Evolutionary conservation across 2,888 invertebrate genomes (phyloP).

Genomic region (Onchidella celtica): DNA sequence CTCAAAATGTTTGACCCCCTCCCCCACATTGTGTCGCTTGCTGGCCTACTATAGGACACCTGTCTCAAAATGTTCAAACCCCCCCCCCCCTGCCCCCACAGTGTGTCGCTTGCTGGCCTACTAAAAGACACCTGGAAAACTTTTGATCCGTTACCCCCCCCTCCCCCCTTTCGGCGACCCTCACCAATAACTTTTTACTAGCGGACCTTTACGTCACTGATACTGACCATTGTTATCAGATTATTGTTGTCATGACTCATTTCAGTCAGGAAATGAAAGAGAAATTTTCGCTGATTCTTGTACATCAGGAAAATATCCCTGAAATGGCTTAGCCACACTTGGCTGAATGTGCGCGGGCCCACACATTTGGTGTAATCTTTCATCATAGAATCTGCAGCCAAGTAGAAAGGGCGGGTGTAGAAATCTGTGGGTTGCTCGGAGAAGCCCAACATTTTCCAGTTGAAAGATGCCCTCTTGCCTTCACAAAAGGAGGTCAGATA

Average conservation of each 20-base stretch:
- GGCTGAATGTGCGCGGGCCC: conserved; percentile 87
- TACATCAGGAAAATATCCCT: conserved; percentile 84
- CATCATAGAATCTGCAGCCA: conserved; percentile 27
- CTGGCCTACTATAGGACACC: too few species aligned
- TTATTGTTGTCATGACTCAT: conserved; percentile 93
- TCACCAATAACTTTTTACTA: too few species aligned
- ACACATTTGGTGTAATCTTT: conserved; percentile 82
- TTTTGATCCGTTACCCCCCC: too few species aligned
- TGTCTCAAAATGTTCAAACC: too few species aligned
- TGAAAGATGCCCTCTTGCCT: conserved; percentile 92
- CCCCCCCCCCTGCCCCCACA: too few species aligned
- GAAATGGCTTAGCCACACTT: conserved; percentile 75
- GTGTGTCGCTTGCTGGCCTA: too few species aligned
- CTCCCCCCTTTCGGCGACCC: too few species aligned
- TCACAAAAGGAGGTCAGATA: conserved; percentile 89
- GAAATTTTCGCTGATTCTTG: conserved; percentile 87
- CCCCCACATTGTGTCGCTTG: too few species aligned
- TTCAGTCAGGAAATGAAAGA: conserved; percentile 93
- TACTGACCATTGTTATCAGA: conserved; percentile 82
- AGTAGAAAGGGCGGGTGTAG: conserved; percentile 88
- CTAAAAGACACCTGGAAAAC: neutral
- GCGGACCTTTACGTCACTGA: neutral
- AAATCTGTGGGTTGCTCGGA: conserved; percentile 91
- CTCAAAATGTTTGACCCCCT: too few species aligned
- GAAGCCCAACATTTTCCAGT: conserved; percentile 93